These are phyloP conservation scores for Drosophila tani DNA, from an alignment of 1,140 invertebrate species.

Conservation along the genomic window DNA sequence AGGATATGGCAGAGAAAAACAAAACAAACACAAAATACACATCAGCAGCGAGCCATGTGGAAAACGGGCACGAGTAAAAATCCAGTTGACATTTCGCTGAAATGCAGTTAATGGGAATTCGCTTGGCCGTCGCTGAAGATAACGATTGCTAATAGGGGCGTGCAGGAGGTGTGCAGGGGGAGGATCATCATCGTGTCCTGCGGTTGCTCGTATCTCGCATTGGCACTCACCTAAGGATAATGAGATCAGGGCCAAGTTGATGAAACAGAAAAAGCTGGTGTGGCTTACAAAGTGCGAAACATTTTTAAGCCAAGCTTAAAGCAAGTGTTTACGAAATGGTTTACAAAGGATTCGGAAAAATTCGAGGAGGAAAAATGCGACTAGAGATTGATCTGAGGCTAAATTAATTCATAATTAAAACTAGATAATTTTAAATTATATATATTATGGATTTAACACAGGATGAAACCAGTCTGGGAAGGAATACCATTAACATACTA, in stretches of 20 bases:
- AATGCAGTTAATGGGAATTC: slow-evolving; percentile 71
- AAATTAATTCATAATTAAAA: neutral
- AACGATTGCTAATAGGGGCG: slow-evolving; percentile 39
- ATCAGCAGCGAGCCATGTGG: slow-evolving; percentile 44
- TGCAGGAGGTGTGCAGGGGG: neutral
- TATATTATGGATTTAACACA: neutral
- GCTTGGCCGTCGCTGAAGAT: slow-evolving; percentile 40
- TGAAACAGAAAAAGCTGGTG: neutral
- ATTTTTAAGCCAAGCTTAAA: neutral
- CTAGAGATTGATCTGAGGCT: accelerated
- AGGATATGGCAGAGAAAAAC: slow-evolving; percentile 20
- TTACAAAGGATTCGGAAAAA: neutral
- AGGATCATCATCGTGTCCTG: neutral
- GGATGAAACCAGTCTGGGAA: accelerated
- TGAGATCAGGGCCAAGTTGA: slow-evolving; percentile 9
- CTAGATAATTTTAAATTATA: neutral
- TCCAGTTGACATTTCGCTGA: slow-evolving; percentile 66
- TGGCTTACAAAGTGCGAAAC: neutral
- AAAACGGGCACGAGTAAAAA: slow-evolving; percentile 42
- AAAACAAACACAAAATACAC: slow-evolving; percentile 25
- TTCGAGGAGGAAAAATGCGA: neutral
- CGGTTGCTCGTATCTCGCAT: slow-evolving; percentile 7
- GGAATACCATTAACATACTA: too few relatives aligned
- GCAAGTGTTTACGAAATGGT: neutral
- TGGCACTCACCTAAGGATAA: slow-evolving; percentile 30